Evolutionary conservation across 2,888 invertebrate genomes (phyloP).

Genomic region (Agrotis segetum): DNA sequence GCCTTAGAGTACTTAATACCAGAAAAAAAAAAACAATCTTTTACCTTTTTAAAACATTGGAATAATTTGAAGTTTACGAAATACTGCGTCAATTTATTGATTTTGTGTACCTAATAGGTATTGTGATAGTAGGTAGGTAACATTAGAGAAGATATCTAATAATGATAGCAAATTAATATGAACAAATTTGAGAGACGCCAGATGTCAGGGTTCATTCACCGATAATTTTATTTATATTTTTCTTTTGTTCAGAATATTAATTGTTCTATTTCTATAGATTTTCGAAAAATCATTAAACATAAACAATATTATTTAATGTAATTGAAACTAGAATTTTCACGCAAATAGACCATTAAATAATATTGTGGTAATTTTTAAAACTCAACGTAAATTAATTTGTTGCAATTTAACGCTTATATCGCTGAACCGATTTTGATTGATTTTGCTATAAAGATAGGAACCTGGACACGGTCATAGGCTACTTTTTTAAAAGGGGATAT

Average conservation of each 20-base stretch:
- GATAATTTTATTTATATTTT: slow-evolving; percentile 32
- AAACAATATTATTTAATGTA: no score
- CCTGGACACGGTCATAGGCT: no score
- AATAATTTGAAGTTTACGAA: background rate
- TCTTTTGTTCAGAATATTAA: background rate
- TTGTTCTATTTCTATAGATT: no score
- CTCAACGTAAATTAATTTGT: background rate
- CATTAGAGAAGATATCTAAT: slow-evolving; percentile 8
- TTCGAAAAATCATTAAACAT: no score
- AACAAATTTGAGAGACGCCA: slow-evolving; percentile 21
- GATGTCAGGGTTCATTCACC: slow-evolving; percentile 51
- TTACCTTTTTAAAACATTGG: background rate
- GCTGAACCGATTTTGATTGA: no score
- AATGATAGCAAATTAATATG: slow-evolving; percentile 28
- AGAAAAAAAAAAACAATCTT: no score
- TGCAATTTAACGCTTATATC: background rate
- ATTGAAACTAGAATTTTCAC: background rate
- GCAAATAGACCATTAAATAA: background rate
- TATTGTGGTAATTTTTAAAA: background rate
- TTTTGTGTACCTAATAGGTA: slow-evolving; percentile 6
- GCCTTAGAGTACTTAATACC: no score
- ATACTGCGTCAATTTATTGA: slow-evolving; percentile 5
- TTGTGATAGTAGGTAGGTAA: slow-evolving; percentile 13
- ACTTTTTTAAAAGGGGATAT: no score
- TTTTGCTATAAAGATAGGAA: no score